Evolutionary conservation across 2,888 invertebrate genomes (phyloP), one percentile per base, ranked within the genome.

Genomic region (Tetrapedia diversipes): DNA sequence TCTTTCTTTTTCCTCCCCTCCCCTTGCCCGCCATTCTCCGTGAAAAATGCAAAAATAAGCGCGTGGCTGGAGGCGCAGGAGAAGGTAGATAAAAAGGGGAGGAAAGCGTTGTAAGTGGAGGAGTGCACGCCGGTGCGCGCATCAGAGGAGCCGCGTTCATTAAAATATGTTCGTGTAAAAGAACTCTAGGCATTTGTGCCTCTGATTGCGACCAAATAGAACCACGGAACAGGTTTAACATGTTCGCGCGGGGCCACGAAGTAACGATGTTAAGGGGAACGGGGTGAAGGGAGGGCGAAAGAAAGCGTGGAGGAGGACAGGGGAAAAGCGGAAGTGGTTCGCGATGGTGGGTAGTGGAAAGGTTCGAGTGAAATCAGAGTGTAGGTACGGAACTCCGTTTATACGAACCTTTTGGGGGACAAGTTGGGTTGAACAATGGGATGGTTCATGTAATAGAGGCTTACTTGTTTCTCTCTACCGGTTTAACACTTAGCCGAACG

Each of bases 151-250:
- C 45, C 41, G 66, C 72, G 43, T 78, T 77, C 80, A 57, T 81
- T 80, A 81, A 76, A 69, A 60, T 69, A 63, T n/a, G n/a, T 69
- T 29, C 73, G 45, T 49, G 74, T 56, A 61, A 83, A 73, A 54
- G 67, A 53, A 61, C 61, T 53, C 66, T 34, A 47, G 64, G 66
- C 75, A 75, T 79, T 79, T 60, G 69, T 49, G 63, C 19, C 63
- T 56, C 64, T 57, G 70, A 70, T 67, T 60, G 80, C 70, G 66
- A 65, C 45, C 54, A 67, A 60, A 54, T 45, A 75, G 64, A 64
- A 69, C 80, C 59, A n/a, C n/a, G 67, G 59, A 60, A 70, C 47
- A n/a, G 65, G 73, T 73, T 73, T 77, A 73, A 70, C 65, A 45
- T 64, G 51, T 71, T 47, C 10, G 61, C 77, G 51, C 47, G 19